phyloP scores from a whole-genome alignment of 1,140 invertebrate species.

The Cotesia chilonis region DNA sequence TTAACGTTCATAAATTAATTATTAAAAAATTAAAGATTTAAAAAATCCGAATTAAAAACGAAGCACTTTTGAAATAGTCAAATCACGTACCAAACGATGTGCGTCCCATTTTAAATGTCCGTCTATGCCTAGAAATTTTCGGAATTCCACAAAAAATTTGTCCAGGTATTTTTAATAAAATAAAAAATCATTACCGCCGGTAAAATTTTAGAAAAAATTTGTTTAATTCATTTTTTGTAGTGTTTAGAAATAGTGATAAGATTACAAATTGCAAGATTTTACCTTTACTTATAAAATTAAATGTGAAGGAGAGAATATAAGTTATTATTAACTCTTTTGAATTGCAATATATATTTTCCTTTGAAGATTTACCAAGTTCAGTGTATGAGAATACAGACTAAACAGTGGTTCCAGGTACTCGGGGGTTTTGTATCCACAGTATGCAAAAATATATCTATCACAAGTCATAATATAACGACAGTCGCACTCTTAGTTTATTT shows the following conservation, averaged over 20 bases:
- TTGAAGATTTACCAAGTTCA: conserved; percentile 45
- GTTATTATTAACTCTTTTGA: conserved; percentile 59
- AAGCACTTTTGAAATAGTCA: too few relatives aligned
- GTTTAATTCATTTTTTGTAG: neutral
- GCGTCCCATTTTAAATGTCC: too few relatives aligned
- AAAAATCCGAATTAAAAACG: too few relatives aligned
- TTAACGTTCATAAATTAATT: too few relatives aligned
- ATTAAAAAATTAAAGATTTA: too few relatives aligned
- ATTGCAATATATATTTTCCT: conserved; percentile 52
- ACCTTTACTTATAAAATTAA: conserved; percentile 28
- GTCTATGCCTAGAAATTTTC: too few relatives aligned
- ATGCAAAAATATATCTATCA: neutral
- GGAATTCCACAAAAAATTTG: too few relatives aligned
- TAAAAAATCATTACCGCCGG: too few relatives aligned
- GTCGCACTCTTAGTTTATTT: neutral
- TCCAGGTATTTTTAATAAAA: too few relatives aligned
- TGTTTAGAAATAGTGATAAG: neutral
- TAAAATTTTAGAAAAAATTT: too few relatives aligned
- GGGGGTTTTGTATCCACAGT: neutral
- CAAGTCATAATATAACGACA: conserved; percentile 23
- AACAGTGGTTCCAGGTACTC: conserved; percentile 54
- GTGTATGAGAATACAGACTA: conserved; percentile 46
- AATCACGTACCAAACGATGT: too few relatives aligned
- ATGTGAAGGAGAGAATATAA: conserved; percentile 21
- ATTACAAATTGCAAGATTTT: neutral